These are phyloP conservation scores for Atherix ibis DNA, from an alignment of 2,888 invertebrate species.

Conservation along the genomic window DNA sequence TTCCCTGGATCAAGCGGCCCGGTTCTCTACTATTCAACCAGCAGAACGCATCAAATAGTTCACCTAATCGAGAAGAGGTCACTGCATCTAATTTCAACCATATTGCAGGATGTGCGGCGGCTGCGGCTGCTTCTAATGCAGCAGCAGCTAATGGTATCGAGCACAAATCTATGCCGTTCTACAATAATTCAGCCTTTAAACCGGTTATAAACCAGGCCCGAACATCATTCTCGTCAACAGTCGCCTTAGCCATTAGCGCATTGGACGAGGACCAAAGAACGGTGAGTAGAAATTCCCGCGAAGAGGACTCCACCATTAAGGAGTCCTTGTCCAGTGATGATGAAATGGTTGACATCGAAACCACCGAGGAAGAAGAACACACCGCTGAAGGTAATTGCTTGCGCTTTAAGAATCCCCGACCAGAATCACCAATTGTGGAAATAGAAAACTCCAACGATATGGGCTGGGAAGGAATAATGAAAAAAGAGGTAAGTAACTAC, in stretches of 20 bases:
- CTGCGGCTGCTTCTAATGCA: slow-evolving; percentile 1
- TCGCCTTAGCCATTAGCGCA: neutral
- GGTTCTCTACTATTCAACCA: slow-evolving; percentile 4
- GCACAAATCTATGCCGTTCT: slow-evolving; percentile 9
- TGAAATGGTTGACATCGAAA: slow-evolving; percentile 74
- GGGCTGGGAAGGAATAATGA: slow-evolving; percentile 8
- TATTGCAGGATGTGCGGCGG: slow-evolving; percentile 7
- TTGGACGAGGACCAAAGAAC: slow-evolving; percentile 15
- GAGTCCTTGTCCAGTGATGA: slow-evolving; percentile 43
- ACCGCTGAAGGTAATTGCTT: too few relatives aligned
- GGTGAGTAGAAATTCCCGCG: slow-evolving; percentile 21
- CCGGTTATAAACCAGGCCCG: slow-evolving; percentile 14
- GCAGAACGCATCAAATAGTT: slow-evolving; percentile 3
- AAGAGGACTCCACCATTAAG: slow-evolving; percentile 22
- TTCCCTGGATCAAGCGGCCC: slow-evolving; percentile 47
- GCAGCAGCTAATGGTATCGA: slow-evolving; percentile 1
- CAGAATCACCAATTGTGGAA: slow-evolving; percentile 6
- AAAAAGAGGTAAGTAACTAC: slow-evolving; percentile 8
- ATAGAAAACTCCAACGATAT: slow-evolving; percentile 8
- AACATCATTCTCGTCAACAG: neutral
- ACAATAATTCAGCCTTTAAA: slow-evolving; percentile 18
- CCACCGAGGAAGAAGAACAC: slow-evolving; percentile 57
- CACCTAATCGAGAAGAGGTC: slow-evolving; percentile 8
- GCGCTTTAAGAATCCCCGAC: too few relatives aligned
- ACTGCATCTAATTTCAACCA: slow-evolving; percentile 7